These are phyloP conservation scores for Scortum barcoo DNA, from an alignment of 2,113 vertebrate species.

Conservation along the genomic window DNA sequence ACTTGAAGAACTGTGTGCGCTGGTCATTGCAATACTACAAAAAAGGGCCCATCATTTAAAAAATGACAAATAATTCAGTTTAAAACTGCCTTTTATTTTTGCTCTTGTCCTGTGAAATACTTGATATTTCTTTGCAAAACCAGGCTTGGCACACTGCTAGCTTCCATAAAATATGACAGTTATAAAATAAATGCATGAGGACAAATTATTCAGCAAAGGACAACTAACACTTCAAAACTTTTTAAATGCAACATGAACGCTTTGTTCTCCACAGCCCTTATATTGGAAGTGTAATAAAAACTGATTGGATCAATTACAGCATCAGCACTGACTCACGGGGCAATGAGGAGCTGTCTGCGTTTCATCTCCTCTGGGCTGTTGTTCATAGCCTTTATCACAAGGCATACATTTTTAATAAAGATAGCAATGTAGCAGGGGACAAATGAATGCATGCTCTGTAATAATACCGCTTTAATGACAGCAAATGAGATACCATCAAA, in stretches of 20 bases:
- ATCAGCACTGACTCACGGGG: slow-evolving; percentile 9
- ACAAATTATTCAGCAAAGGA: not conserved
- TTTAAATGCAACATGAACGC: not conserved
- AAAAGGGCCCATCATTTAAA: too few relatives aligned
- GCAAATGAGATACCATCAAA: slow-evolving; percentile 53
- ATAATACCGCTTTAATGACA: slow-evolving; percentile 42
- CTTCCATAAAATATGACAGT: slow-evolving; percentile 1
- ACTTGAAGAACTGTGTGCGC: too few relatives aligned
- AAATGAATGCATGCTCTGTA: slow-evolving; percentile 25
- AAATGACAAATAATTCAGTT: too few relatives aligned
- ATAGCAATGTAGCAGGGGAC: slow-evolving; percentile 26
- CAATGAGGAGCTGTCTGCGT: not conserved
- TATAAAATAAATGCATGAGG: not conserved
- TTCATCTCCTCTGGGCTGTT: slow-evolving; percentile 31
- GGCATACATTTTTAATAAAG: slow-evolving; percentile 50
- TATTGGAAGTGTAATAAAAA: slow-evolving; percentile 56
- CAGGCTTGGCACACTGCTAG: not conserved
- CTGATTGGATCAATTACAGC: slow-evolving; percentile 61
- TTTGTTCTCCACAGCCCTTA: not conserved
- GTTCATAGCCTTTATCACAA: slow-evolving; percentile 42
- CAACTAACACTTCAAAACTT: not conserved
- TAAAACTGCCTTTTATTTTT: too few relatives aligned
- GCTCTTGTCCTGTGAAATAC: not conserved
- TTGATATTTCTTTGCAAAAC: not conserved
- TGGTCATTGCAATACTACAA: too few relatives aligned